phyloP scores from a whole-genome alignment of 64 coral and sea anemone genomes.

The Stylophora pistillata region DNA sequence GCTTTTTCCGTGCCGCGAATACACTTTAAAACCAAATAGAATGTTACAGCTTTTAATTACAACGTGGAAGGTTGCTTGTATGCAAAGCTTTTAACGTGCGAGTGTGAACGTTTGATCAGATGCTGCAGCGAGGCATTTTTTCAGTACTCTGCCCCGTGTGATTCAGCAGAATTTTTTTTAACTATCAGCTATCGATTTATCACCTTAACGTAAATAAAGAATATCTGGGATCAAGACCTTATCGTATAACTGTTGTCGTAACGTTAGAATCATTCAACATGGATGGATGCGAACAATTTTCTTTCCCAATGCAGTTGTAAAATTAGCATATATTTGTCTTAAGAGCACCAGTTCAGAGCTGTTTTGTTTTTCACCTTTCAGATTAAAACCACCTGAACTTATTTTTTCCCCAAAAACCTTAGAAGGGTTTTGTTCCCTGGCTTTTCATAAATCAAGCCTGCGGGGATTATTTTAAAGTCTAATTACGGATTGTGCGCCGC shows the following conservation, averaged over 20 bases:
- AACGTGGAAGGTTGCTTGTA: not conserved
- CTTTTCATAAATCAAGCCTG: not conserved
- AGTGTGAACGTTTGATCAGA: slow-evolving; percentile 19
- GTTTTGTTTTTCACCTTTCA: not conserved
- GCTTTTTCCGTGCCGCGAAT: not conserved
- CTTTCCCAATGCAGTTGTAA: not conserved
- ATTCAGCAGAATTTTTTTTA: not conserved
- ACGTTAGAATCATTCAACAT: not conserved
- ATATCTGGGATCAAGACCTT: no score
- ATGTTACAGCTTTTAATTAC: slow-evolving; percentile 6
- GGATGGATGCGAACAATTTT: not conserved
- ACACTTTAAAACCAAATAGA: not conserved
- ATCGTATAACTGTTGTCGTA: not conserved
- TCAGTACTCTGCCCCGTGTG: slow-evolving; percentile 23
- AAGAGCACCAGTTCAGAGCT: not conserved
- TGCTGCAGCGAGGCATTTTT: not conserved
- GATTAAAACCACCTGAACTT: not conserved
- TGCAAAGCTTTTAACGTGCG: not conserved
- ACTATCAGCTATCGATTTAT: no score
- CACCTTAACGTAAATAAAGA: no score
- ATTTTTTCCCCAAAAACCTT: not conserved
- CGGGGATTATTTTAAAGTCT: no score
- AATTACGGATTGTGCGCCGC: not conserved
- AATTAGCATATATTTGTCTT: slow-evolving; percentile 15
- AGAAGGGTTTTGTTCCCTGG: not conserved